Conservation (phyloP, 2,113 vertebrate genomes). For the Oreotrochilus melanogaster region DNA sequence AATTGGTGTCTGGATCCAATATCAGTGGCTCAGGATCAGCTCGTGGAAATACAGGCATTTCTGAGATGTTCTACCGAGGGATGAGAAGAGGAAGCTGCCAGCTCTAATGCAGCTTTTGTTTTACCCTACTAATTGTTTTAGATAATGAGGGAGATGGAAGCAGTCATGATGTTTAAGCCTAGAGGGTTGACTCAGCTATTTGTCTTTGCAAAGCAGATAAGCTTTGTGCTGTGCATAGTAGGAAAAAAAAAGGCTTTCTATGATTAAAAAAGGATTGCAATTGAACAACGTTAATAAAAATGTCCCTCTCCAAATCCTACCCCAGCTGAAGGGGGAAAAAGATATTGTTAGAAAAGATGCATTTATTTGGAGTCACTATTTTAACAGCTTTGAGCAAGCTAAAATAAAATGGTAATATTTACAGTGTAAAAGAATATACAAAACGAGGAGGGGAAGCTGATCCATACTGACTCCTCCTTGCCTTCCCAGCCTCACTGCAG, state of each 20-base stretch:
- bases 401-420: neutral
- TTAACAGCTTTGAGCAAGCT: neutral
- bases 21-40: conserved; percentile 1
- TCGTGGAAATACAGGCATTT: neutral
- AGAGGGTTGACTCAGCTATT: conserved; percentile 51
- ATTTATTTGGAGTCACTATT: neutral
- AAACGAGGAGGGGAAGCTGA: neutral
- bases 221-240: neutral
- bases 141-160: conserved; percentile 27
- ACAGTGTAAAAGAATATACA: neutral
- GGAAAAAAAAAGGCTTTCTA: neutral
- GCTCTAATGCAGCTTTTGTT: conserved; percentile 29
- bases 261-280: neutral
- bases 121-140: conserved; percentile 41
- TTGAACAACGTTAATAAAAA: neutral
- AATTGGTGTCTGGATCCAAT: neutral
- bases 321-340: neutral
- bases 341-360: conserved; percentile 3
- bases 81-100: neutral
- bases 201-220: neutral
- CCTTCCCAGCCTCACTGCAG: neutral
- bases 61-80: neutral
- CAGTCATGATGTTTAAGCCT: neutral
- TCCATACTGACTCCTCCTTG: rapidly evolving
- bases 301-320: neutral